Percentiles rank a stretch among this genome's conserved stretches.
Conservation (phyloP, 23 tunicate species). For the Phallusia fumigata region DNA sequence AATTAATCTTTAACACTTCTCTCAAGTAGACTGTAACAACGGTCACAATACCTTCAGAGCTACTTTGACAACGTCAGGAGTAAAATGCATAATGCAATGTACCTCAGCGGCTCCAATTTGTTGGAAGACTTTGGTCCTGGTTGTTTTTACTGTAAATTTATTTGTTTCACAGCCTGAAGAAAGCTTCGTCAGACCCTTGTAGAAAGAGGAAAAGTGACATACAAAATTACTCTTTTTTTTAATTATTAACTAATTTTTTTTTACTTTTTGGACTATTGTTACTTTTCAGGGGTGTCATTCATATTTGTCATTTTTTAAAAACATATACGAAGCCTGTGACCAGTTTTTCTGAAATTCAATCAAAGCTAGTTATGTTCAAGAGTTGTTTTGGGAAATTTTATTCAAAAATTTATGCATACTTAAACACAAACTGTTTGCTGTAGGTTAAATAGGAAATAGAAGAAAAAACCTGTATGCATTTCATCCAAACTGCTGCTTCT, state of each 20-base stretch:
- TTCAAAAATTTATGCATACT: too few species aligned
- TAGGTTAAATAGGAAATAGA: neutral
- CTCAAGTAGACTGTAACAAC: too few species aligned
- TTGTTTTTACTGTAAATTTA: slow-evolving; percentile 33
- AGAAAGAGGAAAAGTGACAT: too few species aligned
- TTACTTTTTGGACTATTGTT: too few species aligned
- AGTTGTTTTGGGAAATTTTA: neutral
- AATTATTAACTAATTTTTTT: neutral
- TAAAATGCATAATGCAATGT: slow-evolving; percentile 35
- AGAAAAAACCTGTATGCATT: slow-evolving; percentile 39
- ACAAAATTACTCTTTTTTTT: neutral
- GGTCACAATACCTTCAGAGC: slow-evolving; percentile 26
- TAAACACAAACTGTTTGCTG: too few species aligned
- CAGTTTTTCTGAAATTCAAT: too few species aligned
- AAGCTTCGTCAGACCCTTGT: slow-evolving; percentile 34
- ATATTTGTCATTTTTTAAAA: too few species aligned
- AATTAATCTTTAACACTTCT: too few species aligned
- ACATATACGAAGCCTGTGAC: too few species aligned
- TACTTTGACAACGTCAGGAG: slow-evolving; percentile 21
- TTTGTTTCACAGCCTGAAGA: slow-evolving; percentile 33
- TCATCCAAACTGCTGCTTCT: slow-evolving; percentile 53
- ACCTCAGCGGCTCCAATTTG: slow-evolving; percentile 37
- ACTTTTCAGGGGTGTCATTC: too few species aligned
- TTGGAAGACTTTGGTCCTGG: slow-evolving; percentile 22
- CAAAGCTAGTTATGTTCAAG: too few species aligned